These are phyloP conservation scores for Odontamblyopus lacepedii DNA, from an alignment of 2,797 vertebrate genomes.

Conservation along the genomic window DNA sequence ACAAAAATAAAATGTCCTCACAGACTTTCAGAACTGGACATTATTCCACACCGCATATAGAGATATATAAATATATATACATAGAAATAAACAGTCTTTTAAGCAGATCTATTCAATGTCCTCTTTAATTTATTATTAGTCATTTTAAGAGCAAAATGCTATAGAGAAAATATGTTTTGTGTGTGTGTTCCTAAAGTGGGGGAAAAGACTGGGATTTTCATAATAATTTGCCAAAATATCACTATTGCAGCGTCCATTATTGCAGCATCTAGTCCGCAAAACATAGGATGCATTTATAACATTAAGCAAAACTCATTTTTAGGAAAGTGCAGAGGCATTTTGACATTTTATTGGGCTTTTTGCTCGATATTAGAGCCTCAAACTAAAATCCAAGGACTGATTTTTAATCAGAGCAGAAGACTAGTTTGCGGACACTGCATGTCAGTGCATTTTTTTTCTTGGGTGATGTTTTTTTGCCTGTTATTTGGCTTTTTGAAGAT, in stretches of 20 bases:
- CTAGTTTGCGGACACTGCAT: conserved; percentile 66
- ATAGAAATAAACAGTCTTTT: conserved; percentile 79
- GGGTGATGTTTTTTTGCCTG: conserved; percentile 22
- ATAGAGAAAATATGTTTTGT: conserved; percentile 47
- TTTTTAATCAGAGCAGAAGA: conserved; percentile 70
- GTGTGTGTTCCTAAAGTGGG: conserved; percentile 42
- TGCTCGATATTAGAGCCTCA: conserved; percentile 71
- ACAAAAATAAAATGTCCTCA: conserved; percentile 48
- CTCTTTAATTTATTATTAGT: conserved; percentile 84
- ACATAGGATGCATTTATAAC: conserved; percentile 48
- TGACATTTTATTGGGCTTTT: conserved; percentile 58
- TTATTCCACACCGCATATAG: conserved; percentile 74
- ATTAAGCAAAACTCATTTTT: conserved; percentile 35
- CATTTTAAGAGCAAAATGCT: conserved; percentile 74
- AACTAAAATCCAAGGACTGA: conserved; percentile 64
- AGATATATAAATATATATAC: conserved; percentile 79
- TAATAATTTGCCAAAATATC: conserved; percentile 74
- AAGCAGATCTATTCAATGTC: conserved; percentile 78
- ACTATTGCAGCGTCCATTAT: conserved; percentile 60
- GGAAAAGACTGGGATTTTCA: conserved; percentile 55
- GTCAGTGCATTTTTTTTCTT: conserved; percentile 43
- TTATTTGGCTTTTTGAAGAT: conserved; percentile 34
- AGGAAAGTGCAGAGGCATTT: conserved; percentile 53
- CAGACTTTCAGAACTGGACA: conserved; percentile 70
- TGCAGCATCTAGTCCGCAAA: conserved; percentile 60